Base-by-base conservation (phyloP, 2,888 invertebrate genomes). In the Scaptomyza reducta region DNA sequence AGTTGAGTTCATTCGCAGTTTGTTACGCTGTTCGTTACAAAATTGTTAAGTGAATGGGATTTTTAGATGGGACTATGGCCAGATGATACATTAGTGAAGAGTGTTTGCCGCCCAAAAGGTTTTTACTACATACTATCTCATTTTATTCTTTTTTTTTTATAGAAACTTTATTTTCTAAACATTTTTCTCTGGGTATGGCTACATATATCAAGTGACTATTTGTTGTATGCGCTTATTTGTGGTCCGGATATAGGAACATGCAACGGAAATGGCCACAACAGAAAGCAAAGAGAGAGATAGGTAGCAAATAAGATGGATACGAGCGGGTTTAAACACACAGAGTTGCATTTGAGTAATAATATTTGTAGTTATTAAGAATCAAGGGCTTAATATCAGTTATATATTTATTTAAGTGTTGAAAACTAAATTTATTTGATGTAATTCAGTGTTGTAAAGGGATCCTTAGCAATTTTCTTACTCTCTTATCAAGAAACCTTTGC, bases 41-140 rank as follows among this genome's bases (percentile, higher is more conserved):
- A 14, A 81, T 69, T 68, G 85, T 62, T 70, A 86, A 77, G 70
- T 79, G 72, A 81, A 79, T 85, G 80, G 79, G 70, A 70, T 81
- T 79, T 38, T 77, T 64, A 77, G 84, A 77, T 68, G 56, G 58
- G 38, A 45, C 35, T 14, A 6, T 13, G 42, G 68, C 59, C 38
- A 57, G 51, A 54, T 62, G 77, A 67, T 73, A 62, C 77, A 74
- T 74, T 74, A 73, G 63, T 41, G 42, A 63, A 59, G 49, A 54
- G 65, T 14, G 7, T 33, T 42, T 18, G 35, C 16, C 44, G 14
- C 45, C 70, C 57, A 18, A 55, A 57, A 14, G 61, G 18, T 42
- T 49, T 44, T 22, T 46, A 41, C 22, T 42, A 62, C 56, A 25
- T 13, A 60, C 54, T 50, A 60, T 57, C 18, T 63, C n/a, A n/a